Evolutionary conservation across 1,140 invertebrate genomes (phyloP).

Genomic region (Steinernema khuongi): DNA sequence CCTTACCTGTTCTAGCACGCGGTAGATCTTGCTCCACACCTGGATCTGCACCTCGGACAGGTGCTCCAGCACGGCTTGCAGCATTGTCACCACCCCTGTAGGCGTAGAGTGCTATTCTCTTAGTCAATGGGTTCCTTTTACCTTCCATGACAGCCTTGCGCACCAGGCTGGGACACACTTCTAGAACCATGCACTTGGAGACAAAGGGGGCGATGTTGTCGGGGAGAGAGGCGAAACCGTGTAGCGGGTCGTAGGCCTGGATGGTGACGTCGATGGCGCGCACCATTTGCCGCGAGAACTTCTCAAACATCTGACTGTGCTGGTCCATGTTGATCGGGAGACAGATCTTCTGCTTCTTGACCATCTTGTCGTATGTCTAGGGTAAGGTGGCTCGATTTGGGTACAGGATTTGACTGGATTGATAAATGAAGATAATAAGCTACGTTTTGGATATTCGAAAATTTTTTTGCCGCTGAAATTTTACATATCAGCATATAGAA

Average conservation of each 20-base stretch:
- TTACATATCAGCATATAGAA: too few relatives aligned
- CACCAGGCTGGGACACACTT: constrained; percentile 46
- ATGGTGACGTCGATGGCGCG: constrained; percentile 43
- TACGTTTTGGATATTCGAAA: not conserved
- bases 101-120: not conserved
- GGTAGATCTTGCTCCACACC: constrained; percentile 51
- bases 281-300: constrained; percentile 38
- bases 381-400: too few relatives aligned
- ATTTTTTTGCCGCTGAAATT: too few relatives aligned
- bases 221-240: constrained; percentile 42
- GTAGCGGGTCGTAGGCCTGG: constrained; percentile 28
- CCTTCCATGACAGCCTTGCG: constrained; percentile 49
- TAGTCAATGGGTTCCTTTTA: not conserved
- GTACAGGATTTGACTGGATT: too few relatives aligned
- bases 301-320: constrained; percentile 30
- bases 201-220: constrained; percentile 37
- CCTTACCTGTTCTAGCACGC: constrained; percentile 53
- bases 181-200: constrained; percentile 37
- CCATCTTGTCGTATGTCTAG: not conserved
- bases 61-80: constrained; percentile 31
- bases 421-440: too few relatives aligned
- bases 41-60: constrained; percentile 43
- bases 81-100: constrained; percentile 42
- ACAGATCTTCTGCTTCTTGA: constrained; percentile 27
- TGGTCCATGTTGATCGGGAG: constrained; percentile 27